Evolutionary conservation across 2,797 vertebrate genomes (phyloP).

Genomic region (Ctenochaetus hawaiiensis): DNA sequence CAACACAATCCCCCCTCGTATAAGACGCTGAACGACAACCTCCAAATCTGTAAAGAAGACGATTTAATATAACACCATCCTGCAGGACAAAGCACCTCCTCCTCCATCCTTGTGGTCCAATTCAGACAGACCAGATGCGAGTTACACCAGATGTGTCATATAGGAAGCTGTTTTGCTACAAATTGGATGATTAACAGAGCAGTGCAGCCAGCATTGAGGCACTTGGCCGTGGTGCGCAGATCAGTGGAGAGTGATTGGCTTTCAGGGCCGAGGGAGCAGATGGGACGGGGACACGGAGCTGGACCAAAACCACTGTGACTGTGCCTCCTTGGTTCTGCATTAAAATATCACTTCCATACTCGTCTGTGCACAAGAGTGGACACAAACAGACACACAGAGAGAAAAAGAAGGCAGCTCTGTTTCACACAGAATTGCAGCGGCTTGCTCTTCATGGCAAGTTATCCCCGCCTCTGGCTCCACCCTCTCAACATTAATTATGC

Average conservation of each 20-base stretch:
- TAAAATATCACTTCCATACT: conserved; percentile 35
- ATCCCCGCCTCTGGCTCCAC: conserved; percentile 79
- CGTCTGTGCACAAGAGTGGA: conserved; percentile 30
- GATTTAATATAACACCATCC: conserved; percentile 61
- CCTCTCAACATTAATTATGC: conserved; percentile 88
- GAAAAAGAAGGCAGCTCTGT: conserved; percentile 31
- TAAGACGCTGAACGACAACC: conserved; percentile 27
- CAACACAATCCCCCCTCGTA: conserved; percentile 38
- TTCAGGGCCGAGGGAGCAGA: conserved; percentile 75
- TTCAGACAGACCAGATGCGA: conserved; percentile 62
- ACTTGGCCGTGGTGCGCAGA: conserved; percentile 62
- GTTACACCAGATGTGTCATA: conserved; percentile 77
- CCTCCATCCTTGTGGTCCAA: conserved; percentile 49
- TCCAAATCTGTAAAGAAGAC: conserved; percentile 33
- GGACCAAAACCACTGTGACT: conserved; percentile 45
- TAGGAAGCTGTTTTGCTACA: conserved; percentile 74
- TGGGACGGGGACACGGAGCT: conserved; percentile 68
- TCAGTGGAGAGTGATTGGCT: conserved; percentile 70
- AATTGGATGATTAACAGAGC: conserved; percentile 81
- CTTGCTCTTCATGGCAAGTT: conserved; percentile 61
- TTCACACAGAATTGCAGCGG: conserved; percentile 39
- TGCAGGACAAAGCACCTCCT: conserved; percentile 51
- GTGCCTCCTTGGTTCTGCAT: conserved; percentile 55
- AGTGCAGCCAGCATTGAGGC: conserved; percentile 60
- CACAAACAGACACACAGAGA: background rate